Evolutionary conservation across 1,140 invertebrate species (phyloP).

Genomic region (Zaprionus ghesquierei): DNA sequence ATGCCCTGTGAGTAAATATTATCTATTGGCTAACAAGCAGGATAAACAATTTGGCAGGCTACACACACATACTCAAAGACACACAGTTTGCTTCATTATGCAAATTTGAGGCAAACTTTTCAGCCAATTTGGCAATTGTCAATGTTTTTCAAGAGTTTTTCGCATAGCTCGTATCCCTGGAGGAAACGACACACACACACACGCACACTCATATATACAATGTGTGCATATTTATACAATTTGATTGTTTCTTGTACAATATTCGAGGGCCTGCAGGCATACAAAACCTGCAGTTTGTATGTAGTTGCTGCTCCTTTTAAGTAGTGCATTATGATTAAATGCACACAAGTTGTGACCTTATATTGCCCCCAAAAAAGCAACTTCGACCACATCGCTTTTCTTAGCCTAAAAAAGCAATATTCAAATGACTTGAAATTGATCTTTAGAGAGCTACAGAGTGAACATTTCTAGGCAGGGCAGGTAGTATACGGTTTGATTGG

Average conservation of each 20-base stretch:
- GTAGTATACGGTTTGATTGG: neutral
- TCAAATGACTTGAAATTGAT: neutral
- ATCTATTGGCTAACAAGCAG: constrained; percentile 20
- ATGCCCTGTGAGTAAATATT: constrained; percentile 14
- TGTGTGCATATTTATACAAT: constrained; percentile 13
- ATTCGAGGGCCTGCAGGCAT: neutral
- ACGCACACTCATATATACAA: neutral
- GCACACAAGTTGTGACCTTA: neutral
- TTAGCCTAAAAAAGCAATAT: neutral
- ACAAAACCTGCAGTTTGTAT: neutral
- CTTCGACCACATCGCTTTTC: neutral
- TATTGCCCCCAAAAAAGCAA: neutral
- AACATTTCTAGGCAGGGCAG: neutral
- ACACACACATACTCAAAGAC: neutral
- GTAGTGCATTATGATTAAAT: constrained; percentile 14
- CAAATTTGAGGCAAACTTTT: constrained; percentile 18
- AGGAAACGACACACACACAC: neutral
- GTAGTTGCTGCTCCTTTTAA: neutral
- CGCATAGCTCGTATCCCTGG: neutral
- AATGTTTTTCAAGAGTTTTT: constrained; percentile 21
- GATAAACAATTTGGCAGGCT: neutral
- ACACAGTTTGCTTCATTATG: constrained; percentile 21
- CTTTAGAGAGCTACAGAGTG: too few species aligned
- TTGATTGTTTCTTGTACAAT: constrained; percentile 20
- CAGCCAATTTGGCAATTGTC: constrained; percentile 20